phyloP scores from a whole-genome alignment of 2,113 vertebrate genomes.

The Oxyura jamaicensis region DNA sequence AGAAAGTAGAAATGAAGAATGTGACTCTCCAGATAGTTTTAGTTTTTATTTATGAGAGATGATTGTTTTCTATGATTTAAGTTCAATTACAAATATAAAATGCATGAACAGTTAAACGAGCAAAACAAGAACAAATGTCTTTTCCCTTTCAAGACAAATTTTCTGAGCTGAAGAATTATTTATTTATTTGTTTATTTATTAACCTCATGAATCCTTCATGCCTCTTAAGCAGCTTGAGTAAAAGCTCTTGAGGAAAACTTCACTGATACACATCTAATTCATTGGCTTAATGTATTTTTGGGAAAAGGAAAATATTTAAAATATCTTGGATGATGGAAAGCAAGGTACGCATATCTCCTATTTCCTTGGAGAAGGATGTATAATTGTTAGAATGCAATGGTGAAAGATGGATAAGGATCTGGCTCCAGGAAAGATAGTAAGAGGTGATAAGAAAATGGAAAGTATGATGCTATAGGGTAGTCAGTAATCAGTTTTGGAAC shows the following conservation, averaged over 20 bases:
- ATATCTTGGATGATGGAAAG: not conserved
- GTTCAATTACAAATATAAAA: not conserved
- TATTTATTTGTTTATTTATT: not conserved
- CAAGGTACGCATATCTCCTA: not conserved
- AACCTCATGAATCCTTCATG: not conserved
- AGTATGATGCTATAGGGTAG: not conserved
- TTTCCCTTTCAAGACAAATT: not conserved
- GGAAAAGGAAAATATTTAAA: not conserved
- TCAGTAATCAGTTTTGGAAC: not conserved
- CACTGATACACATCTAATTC: not conserved
- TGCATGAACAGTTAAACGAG: not conserved
- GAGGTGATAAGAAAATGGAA: not conserved
- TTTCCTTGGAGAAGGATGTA: not conserved
- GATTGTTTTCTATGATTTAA: not conserved
- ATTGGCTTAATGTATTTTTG: not conserved
- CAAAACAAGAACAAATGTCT: not conserved
- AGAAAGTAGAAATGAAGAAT: not conserved
- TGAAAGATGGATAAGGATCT: not conserved
- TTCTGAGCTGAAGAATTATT: not conserved
- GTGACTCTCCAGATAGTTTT: not conserved
- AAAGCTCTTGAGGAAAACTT: not conserved
- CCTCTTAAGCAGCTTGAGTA: not conserved
- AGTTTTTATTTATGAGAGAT: not conserved
- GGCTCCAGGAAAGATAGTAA: not conserved
- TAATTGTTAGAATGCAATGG: not conserved